These are phyloP conservation scores for Anguilla megastoma DNA, from an alignment of 2,797 vertebrate genomes.

Conservation along the genomic window DNA sequence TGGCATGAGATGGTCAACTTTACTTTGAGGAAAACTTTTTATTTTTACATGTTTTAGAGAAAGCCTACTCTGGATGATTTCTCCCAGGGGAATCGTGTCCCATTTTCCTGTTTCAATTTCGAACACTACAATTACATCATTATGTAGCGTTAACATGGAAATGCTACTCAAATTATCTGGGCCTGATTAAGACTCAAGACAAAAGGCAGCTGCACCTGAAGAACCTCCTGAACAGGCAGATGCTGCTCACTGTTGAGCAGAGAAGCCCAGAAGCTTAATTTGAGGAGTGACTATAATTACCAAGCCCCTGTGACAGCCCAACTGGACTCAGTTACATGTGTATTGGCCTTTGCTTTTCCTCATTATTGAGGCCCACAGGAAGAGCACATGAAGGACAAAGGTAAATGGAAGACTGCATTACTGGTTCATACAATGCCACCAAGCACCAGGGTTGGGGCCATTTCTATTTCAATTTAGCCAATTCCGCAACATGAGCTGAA, in stretches of 20 bases:
- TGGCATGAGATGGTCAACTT: background rate
- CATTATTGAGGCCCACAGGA: too few species aligned
- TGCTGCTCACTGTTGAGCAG: conserved; percentile 2
- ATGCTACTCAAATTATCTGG: conserved; percentile 17
- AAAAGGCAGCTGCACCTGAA: conserved; percentile 10
- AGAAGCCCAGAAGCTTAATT: background rate
- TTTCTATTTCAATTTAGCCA: too few species aligned
- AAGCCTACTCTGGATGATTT: background rate
- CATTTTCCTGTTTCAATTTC: background rate
- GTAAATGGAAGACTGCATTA: too few species aligned
- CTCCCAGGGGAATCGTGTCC: background rate
- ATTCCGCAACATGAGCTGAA: too few species aligned
- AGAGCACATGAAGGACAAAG: too few species aligned
- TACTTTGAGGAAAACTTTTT: background rate
- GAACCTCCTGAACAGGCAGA: conserved; percentile 22
- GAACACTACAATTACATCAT: background rate
- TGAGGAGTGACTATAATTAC: conserved; percentile 27
- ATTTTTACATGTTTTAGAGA: background rate
- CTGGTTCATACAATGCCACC: too few species aligned
- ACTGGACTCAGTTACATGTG: background rate
- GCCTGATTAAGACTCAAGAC: background rate
- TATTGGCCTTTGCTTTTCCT: too few species aligned
- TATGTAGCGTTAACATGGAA: background rate
- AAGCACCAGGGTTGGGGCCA: too few species aligned
- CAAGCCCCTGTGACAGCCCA: background rate